phyloP scores from a whole-genome alignment of 2,113 vertebrate species.

The Neodontobutis hainanensis region DNA sequence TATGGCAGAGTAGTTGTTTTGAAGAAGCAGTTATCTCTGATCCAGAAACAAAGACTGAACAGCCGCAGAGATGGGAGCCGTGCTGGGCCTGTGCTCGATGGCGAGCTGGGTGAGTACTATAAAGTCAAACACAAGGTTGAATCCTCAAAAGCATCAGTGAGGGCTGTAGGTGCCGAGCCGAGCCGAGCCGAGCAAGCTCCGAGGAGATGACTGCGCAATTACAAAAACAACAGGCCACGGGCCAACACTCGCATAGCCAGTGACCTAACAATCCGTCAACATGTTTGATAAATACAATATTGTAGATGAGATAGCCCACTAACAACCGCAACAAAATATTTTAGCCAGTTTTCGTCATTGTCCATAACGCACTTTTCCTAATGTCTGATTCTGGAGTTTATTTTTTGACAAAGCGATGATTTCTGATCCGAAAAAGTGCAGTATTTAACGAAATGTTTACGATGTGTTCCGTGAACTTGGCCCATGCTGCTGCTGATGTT shows the following conservation, averaged over 20 bases:
- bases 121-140: background rate
- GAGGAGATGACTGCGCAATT: slow-evolving; percentile 43
- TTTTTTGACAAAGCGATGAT: too few relatives aligned
- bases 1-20: slow-evolving; percentile 9
- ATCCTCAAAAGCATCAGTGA: background rate
- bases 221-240: slow-evolving; percentile 2
- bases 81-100: slow-evolving; percentile 92
- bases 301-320: too few relatives aligned
- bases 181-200: too few relatives aligned
- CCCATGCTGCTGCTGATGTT: background rate
- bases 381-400: too few relatives aligned
- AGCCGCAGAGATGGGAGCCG: slow-evolving; percentile 83
- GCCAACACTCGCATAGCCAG: background rate
- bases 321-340: too few relatives aligned
- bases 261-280: too few relatives aligned
- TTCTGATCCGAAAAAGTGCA: background rate
- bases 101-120: slow-evolving; percentile 89
- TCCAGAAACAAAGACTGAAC: background rate
- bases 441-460: background rate
- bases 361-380: too few relatives aligned
- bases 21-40: background rate
- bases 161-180: background rate
- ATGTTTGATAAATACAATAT: too few relatives aligned
- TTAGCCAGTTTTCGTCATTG: too few relatives aligned
- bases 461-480: background rate